Percentiles rank a stretch among this genome's conserved stretches.
These are phyloP conservation scores for Caenorhabditis plicata DNA, from an alignment of 2,888 invertebrate genomes.

Conservation along the genomic window DNA sequence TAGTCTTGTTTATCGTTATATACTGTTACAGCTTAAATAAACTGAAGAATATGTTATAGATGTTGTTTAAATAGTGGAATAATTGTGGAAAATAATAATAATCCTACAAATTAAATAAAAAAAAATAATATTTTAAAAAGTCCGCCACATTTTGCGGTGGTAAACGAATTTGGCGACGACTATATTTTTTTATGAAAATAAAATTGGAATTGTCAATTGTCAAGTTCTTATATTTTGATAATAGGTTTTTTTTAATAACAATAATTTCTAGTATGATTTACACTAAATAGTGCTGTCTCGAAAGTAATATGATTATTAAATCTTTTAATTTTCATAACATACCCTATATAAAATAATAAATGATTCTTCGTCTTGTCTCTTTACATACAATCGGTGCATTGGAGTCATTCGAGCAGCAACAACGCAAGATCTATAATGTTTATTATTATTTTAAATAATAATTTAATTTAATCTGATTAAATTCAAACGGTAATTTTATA, in stretches of 20 bases:
- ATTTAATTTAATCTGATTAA: too few relatives aligned
- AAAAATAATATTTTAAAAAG: too few relatives aligned
- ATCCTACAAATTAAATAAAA: neutral
- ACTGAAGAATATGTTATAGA: too few relatives aligned
- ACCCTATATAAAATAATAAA: constrained; percentile 82
- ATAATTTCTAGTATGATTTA: neutral
- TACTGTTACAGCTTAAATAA: too few relatives aligned
- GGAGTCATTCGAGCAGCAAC: constrained; percentile 87
- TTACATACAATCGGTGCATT: constrained; percentile 83
- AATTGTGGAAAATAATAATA: neutral
- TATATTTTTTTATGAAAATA: too few relatives aligned
- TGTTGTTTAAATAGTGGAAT: neutral
- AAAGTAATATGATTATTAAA: neutral
- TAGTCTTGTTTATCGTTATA: too few relatives aligned
- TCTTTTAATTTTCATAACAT: constrained; percentile 2
- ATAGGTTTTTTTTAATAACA: too few relatives aligned
- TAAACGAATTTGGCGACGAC: too few relatives aligned
- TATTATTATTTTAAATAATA: neutral
- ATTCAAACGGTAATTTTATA: too few relatives aligned
- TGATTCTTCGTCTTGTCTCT: constrained; percentile 82
- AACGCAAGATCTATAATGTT: constrained; percentile 77
- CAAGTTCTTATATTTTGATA: neutral
- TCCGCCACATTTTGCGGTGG: too few relatives aligned
- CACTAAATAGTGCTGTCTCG: neutral
- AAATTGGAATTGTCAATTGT: too few relatives aligned